Base-by-base conservation (phyloP, 2,113 vertebrate genomes). In the Aptenodytes patagonicus region DNA sequence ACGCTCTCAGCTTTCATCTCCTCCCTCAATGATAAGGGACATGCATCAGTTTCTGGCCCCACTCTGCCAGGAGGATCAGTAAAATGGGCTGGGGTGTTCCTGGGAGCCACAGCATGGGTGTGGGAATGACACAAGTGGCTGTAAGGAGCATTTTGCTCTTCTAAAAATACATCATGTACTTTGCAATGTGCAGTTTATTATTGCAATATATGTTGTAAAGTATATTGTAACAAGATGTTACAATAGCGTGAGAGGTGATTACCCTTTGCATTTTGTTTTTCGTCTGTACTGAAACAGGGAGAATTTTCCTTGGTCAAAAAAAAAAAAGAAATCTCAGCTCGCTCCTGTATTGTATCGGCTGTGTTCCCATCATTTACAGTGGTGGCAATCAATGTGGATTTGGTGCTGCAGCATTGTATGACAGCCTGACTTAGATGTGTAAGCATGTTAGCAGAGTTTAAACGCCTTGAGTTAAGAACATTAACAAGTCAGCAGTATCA, bases 381-480 rank as follows among this genome's bases (percentile, higher is more conserved):
- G 46, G 7, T 8, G 47, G 82, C n/a, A 47, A 25, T 15, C n/a
- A 7, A 2, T 10, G 42, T 2, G 7, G 65, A 4, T 26, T 21
- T 13, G 34, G 34, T 34, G 75, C 66, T 57, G 86, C 47, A 21
- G 85, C 24, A 3, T 2, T 9, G 40, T 9, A 1, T 6, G 55
- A 4, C 55, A 42, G 64, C 70, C 70, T 29, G 47, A 6, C 24
- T 13, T 11, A 4, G 55, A 8, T 2, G 22, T 12, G 40, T 6
- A 6, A 8, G 25, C 49, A 10, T 10, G 25, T 36, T 26, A 12
- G 51, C 4, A 1, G 25, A 4, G 34, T 32, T 29, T 8, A 16
- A 24, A 7, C 1, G 0, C 42, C 10, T 13, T 4, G 42, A 22
- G 4, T 22, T 24, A 17, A 36, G 17, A 10, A 7, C 26, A 3